A percentile compares a stretch with the other conserved stretches of the same genome.
Evolutionary conservation across 2,888 invertebrate genomes (phyloP).

Genomic region (Xanthorhoe designata): DNA sequence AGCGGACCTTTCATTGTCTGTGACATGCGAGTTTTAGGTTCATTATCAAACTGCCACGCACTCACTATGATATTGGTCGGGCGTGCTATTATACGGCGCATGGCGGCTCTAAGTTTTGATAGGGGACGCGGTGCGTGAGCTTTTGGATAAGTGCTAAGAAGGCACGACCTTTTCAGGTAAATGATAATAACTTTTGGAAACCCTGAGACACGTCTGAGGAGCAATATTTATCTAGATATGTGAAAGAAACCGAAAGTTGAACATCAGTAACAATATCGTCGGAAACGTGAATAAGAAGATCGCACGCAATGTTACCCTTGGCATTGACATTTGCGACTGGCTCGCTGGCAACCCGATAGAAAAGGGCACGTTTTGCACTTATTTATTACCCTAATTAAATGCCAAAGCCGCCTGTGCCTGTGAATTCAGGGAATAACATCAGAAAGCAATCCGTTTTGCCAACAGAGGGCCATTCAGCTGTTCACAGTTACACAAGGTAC

Average conservation of each 20-base stretch:
- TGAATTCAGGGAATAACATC: slow-evolving; percentile 21
- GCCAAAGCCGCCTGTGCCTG: slow-evolving; percentile 16
- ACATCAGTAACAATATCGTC: not conserved
- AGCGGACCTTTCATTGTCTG: slow-evolving; percentile 23
- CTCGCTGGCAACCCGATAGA: not conserved
- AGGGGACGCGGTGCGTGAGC: not conserved
- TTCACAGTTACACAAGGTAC: slow-evolving; percentile 31
- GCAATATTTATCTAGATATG: not conserved
- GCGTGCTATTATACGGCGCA: not conserved
- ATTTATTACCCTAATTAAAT: slow-evolving; percentile 25
- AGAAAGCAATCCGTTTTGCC: slow-evolving; percentile 34
- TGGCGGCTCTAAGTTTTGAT: not conserved
- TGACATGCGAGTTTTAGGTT: slow-evolving; percentile 20
- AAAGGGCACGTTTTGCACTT: slow-evolving; percentile 3
- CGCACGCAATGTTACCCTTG: not conserved
- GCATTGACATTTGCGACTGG: not conserved
- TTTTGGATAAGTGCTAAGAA: not conserved
- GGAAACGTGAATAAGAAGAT: not conserved
- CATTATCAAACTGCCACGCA: slow-evolving; percentile 17
- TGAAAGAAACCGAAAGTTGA: not conserved
- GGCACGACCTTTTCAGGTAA: not conserved
- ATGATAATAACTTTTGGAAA: not conserved
- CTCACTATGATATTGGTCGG: slow-evolving; percentile 8
- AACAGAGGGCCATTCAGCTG: slow-evolving; percentile 31
- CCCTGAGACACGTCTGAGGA: not conserved